A percentile compares a stretch with the other conserved stretches of the same genome.
Conservation (phyloP, 2,113 vertebrate genomes). For the Phylloscopus trochiloides region DNA sequence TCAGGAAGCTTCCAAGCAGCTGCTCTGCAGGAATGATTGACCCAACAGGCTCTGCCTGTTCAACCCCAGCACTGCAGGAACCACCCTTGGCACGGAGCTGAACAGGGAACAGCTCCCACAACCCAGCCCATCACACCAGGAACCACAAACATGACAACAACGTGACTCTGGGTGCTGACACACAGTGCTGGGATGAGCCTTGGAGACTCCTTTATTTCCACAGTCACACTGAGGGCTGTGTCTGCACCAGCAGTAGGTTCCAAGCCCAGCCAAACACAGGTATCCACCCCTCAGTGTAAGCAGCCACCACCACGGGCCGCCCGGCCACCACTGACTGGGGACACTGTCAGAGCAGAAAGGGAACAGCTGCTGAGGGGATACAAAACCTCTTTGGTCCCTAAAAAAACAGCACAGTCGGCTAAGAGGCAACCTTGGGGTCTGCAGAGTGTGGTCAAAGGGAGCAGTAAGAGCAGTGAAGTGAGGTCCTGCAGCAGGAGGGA, state of each 20-base stretch:
- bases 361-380: background rate
- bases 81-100: fast-evolving
- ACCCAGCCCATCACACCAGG: background rate
- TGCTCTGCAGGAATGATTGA: background rate
- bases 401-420: background rate
- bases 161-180: background rate
- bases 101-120: background rate
- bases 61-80: background rate
- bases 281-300: background rate
- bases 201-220: constrained; percentile 27
- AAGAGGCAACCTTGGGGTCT: background rate
- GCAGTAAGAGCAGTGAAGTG: background rate
- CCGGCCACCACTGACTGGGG: background rate
- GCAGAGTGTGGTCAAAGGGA: fast-evolving
- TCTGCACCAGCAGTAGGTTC: background rate
- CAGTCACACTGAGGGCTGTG: background rate
- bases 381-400: background rate
- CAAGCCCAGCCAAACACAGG: background rate
- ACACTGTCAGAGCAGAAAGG: background rate
- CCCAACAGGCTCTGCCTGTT: background rate
- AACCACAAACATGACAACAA: background rate
- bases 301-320: background rate
- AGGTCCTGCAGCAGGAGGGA: background rate
- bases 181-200: background rate
- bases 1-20: background rate